Conservation (phyloP, 2,113 vertebrate species). For the Aptenodytes forsteri region DNA sequence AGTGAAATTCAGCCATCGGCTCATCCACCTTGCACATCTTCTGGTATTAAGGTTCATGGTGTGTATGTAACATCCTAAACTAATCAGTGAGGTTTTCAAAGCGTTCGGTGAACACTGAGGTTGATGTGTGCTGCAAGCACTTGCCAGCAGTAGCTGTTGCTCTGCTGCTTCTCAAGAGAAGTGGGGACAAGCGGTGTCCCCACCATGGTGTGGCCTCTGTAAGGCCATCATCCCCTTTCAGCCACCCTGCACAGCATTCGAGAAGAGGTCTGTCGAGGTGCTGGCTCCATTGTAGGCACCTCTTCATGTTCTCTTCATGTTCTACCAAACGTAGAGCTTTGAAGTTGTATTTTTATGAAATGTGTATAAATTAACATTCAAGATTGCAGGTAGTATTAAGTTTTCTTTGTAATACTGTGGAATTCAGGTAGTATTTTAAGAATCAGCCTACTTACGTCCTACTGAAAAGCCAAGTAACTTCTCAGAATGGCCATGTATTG, state of each 20-base stretch:
- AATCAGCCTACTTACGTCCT: neutral
- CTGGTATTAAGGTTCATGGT: neutral
- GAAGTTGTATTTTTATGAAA: neutral
- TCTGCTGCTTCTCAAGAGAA: neutral
- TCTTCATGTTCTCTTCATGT: neutral
- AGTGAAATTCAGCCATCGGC: neutral
- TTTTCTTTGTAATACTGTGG: neutral
- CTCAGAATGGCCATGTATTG: neutral
- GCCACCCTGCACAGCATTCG: rapidly evolving
- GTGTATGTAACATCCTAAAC: neutral
- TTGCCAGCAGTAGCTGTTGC: neutral
- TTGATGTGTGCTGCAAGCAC: neutral
- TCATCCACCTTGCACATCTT: neutral
- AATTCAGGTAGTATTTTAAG: neutral
- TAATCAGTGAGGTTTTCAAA: neutral
- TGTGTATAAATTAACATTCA: neutral
- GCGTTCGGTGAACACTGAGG: neutral
- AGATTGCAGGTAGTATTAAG: neutral
- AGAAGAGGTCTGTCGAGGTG: neutral
- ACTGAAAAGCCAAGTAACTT: neutral
- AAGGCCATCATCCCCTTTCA: neutral
- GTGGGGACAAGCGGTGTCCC: rapidly evolving
- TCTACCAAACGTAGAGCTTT: neutral
- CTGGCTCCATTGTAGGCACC: neutral
- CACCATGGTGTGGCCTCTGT: neutral